A percentile compares a stretch with the other conserved stretches of the same genome.
These are phyloP conservation scores for Saturnia japonica DNA, from an alignment of 2,888 invertebrate species.

Conservation along the genomic window DNA sequence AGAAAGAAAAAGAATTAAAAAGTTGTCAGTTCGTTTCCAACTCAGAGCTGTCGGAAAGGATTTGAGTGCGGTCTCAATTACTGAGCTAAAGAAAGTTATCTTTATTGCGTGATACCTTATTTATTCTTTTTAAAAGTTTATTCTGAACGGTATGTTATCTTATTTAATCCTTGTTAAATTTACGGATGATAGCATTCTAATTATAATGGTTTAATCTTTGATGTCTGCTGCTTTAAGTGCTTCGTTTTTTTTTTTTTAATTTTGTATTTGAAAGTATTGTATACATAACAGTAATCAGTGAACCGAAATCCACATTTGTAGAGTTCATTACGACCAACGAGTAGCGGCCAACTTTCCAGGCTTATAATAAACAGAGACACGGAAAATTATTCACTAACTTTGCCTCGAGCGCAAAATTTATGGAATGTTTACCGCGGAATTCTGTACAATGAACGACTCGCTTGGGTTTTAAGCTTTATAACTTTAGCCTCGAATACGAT, in stretches of 20 bases:
- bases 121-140: slow-evolving; percentile 40
- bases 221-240: background rate
- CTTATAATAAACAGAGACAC: slow-evolving; percentile 80
- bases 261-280: slow-evolving; percentile 16
- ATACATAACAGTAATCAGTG: slow-evolving; percentile 49
- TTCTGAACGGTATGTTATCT: slow-evolving; percentile 30
- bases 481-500: slow-evolving; percentile 59
- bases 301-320: slow-evolving; percentile 57
- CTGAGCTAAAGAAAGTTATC: slow-evolving; percentile 53
- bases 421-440: slow-evolving; percentile 77
- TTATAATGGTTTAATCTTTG: slow-evolving; percentile 16
- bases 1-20: slow-evolving; percentile 31
- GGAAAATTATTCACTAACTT: slow-evolving; percentile 79
- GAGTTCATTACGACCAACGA: slow-evolving; percentile 69
- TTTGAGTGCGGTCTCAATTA: slow-evolving; percentile 66
- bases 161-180: slow-evolving; percentile 25
- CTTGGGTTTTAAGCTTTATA: slow-evolving; percentile 69
- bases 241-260: too few species aligned
- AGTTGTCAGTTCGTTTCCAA: slow-evolving; percentile 60
- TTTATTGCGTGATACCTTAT: slow-evolving; percentile 54
- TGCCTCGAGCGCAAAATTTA: slow-evolving; percentile 73
- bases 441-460: slow-evolving; percentile 76
- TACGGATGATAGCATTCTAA: slow-evolving; percentile 23
- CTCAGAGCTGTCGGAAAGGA: slow-evolving; percentile 63
- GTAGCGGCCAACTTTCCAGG: slow-evolving; percentile 66